Evolutionary conservation across 2,888 invertebrate species (phyloP).

Genomic region (Pseudococcus jackbeardsleyi): DNA sequence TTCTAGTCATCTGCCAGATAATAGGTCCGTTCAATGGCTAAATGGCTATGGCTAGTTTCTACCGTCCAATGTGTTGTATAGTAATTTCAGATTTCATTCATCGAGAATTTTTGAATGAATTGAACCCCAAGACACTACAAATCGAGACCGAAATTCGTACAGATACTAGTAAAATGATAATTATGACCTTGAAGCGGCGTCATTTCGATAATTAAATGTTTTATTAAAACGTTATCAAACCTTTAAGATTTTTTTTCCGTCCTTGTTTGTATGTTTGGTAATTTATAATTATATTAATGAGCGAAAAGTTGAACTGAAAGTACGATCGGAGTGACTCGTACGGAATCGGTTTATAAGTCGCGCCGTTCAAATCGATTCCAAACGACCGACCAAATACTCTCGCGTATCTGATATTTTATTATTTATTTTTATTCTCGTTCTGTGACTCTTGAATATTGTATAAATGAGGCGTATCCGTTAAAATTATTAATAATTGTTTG

Average conservation of each 20-base stretch:
- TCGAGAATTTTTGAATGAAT: neutral
- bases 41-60: too few relatives aligned
- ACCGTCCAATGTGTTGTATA: neutral
- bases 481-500: slow-evolving; percentile 55
- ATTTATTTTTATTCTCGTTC: slow-evolving; percentile 36
- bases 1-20: too few relatives aligned
- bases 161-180: neutral
- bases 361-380: neutral
- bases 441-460: neutral
- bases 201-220: slow-evolving; percentile 30
- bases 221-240: neutral
- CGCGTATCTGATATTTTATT: slow-evolving; percentile 4
- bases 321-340: neutral
- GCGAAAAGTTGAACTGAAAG: neutral
- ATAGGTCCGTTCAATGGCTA: too few relatives aligned
- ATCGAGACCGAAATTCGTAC: neutral
- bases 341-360: neutral
- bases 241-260: slow-evolving; percentile 13
- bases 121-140: neutral
- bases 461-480: slow-evolving; percentile 58
- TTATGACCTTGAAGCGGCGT: neutral
- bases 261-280: neutral
- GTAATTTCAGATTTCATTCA: slow-evolving; percentile 3
- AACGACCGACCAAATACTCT: neutral
- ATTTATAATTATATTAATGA: slow-evolving; percentile 18